Evolutionary conservation across 2,113 vertebrate species (phyloP).

Genomic region (Tetrao urogallus): DNA sequence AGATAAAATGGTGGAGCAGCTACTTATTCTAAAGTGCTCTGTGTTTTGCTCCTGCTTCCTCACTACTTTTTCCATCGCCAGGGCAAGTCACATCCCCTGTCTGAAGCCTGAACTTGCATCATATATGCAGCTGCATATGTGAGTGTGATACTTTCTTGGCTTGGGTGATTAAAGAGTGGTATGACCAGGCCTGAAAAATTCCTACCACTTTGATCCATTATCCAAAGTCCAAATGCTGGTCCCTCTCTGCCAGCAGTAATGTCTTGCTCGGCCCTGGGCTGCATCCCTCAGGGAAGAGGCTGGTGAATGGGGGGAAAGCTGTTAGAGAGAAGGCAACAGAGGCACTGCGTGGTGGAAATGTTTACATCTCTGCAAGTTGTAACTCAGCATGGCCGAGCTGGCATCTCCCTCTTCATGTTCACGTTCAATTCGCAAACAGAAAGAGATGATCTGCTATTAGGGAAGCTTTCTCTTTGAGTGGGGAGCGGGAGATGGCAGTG

Average conservation of each 20-base stretch:
- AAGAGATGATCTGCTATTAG: conserved; percentile 78
- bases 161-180: neutral
- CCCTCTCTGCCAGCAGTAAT: neutral
- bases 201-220: neutral
- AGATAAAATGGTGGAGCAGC: neutral
- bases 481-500: conserved; percentile 75
- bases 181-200: neutral
- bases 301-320: neutral
- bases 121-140: fast-evolving
- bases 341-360: conserved; percentile 58
- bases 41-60: neutral
- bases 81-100: neutral
- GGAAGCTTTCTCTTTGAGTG: conserved; percentile 80
- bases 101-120: neutral
- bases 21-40: neutral
- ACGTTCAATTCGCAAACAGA: conserved; percentile 75
- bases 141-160: neutral
- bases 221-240: neutral
- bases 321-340: conserved; percentile 24
- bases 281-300: neutral
- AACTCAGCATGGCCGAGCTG: conserved; percentile 67
- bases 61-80: neutral
- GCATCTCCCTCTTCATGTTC: conserved; percentile 57
- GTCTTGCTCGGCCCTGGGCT: neutral
- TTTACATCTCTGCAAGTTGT: conserved; percentile 79